phyloP scores from a whole-genome alignment of 35 echinoderm and acorn worm species.

The Anneissia japonica region DNA sequence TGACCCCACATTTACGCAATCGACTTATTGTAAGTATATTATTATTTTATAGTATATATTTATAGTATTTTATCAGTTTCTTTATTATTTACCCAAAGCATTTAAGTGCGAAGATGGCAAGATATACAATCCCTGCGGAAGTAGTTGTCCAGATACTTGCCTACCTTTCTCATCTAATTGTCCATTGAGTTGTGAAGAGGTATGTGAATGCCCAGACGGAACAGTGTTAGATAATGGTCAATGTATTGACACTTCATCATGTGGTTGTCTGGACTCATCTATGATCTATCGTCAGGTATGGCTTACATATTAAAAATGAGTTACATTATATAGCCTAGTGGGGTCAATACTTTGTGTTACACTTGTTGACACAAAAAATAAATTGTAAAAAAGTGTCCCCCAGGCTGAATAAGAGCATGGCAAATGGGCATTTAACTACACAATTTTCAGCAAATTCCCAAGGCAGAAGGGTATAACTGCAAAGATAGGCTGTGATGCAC shows the following conservation, averaged over 20 bases:
- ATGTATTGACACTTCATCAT: not conserved
- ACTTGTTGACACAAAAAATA: not conserved
- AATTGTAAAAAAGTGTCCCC: too few species aligned
- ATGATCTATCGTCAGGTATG: not conserved
- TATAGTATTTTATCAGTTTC: too few species aligned
- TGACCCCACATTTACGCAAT: too few species aligned
- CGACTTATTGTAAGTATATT: too few species aligned
- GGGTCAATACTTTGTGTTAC: too few species aligned
- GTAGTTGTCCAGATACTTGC: constrained; percentile 22
- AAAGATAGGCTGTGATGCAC: too few species aligned
- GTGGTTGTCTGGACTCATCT: not conserved
- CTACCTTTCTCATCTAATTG: not conserved
- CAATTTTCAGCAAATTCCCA: too few species aligned
- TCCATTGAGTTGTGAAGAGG: not conserved
- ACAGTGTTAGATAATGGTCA: constrained; percentile 6
- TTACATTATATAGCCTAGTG: too few species aligned
- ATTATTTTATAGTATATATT: too few species aligned
- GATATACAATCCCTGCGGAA: constrained; percentile 24
- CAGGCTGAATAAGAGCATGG: too few species aligned
- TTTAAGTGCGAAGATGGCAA: constrained; percentile 23
- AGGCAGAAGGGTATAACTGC: too few species aligned
- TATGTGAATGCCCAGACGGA: constrained; percentile 1
- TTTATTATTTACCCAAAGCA: not conserved
- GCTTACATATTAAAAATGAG: not conserved
- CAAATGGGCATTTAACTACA: too few species aligned